Percentiles rank a stretch among this genome's conserved stretches.
These are phyloP conservation scores for Romanomermis culicivorax DNA, from an alignment of 2,888 invertebrate genomes.

Conservation along the genomic window DNA sequence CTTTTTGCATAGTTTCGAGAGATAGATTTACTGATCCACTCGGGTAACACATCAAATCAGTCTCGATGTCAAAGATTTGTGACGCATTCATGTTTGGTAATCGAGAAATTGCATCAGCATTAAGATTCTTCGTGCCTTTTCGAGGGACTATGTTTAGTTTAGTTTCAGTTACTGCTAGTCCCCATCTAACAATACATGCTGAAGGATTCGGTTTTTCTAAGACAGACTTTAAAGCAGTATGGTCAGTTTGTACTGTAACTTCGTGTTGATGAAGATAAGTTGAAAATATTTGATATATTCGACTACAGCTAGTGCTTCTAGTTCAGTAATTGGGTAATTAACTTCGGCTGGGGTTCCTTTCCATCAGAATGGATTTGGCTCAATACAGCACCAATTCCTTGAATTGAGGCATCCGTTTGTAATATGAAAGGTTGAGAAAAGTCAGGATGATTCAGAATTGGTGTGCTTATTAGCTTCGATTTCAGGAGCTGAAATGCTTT, in stretches of 20 bases:
- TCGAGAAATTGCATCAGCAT: slow-evolving; percentile 30
- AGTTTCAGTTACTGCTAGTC: slow-evolving; percentile 26
- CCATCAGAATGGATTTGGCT: slow-evolving; percentile 12
- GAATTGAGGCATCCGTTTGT: slow-evolving; percentile 18
- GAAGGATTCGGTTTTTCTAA: slow-evolving; percentile 24
- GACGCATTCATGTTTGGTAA: too few relatives aligned
- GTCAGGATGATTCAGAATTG: slow-evolving; percentile 15
- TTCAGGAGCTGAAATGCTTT: slow-evolving; percentile 12
- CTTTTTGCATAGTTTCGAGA: neutral
- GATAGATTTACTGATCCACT: neutral
- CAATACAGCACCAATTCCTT: slow-evolving; percentile 18
- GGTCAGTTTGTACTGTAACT: slow-evolving; percentile 10
- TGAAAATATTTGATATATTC: slow-evolving; percentile 12
- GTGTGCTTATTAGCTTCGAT: slow-evolving; percentile 8
- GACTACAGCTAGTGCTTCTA: slow-evolving; percentile 17
- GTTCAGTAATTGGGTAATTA: slow-evolving; percentile 20
- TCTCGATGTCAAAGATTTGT: too few relatives aligned
- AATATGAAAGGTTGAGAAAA: slow-evolving; percentile 15
- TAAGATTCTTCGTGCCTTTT: slow-evolving; percentile 28
- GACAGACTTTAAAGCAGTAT: slow-evolving; percentile 11
- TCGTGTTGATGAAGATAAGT: slow-evolving; percentile 9
- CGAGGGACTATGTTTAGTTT: slow-evolving; percentile 29
- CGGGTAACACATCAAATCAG: too few relatives aligned
- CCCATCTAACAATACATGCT: slow-evolving; percentile 33
- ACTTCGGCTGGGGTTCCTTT: slow-evolving; percentile 18